These are phyloP conservation scores for Xestia c-nigrum DNA, from an alignment of 2,888 invertebrate species.

Conservation along the genomic window DNA sequence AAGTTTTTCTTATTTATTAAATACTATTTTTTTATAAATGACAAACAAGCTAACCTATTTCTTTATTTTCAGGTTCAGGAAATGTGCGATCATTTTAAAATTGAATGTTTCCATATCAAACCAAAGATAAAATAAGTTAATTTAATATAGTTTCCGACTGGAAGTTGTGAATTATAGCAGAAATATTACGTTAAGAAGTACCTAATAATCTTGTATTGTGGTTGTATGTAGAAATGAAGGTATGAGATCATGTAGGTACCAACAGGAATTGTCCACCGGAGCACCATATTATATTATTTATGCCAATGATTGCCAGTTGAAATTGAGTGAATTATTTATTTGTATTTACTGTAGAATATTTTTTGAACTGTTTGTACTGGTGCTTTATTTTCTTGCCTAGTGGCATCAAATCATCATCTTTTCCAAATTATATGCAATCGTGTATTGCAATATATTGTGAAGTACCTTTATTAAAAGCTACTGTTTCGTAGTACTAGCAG, in stretches of 20 bases:
- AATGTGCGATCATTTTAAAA: constrained; percentile 98
- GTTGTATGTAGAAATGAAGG: constrained; percentile 51
- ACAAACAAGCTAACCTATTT: too few species aligned
- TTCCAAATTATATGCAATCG: constrained; percentile 17
- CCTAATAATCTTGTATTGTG: constrained; percentile 55
- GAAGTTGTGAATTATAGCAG: constrained; percentile 53
- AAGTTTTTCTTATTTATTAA: neutral
- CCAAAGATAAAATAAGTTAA: constrained; percentile 83
- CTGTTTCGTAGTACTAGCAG: constrained; percentile 35
- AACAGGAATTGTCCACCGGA: constrained; percentile 5
- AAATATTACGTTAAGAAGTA: constrained; percentile 26
- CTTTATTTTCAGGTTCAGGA: constrained; percentile 94
- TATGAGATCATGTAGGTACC: constrained; percentile 46
- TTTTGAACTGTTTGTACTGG: constrained; percentile 3
- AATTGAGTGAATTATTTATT: constrained; percentile 13
- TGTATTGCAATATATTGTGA: constrained; percentile 1
- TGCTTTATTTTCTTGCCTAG: neutral
- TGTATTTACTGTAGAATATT: constrained; percentile 12
- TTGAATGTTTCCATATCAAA: constrained; percentile 94
- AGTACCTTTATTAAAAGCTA: constrained; percentile 41
- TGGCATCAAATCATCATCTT: neutral
- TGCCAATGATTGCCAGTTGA: constrained; percentile 15
- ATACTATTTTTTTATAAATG: neutral
- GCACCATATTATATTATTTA: constrained; percentile 19
- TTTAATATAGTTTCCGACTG: constrained; percentile 52